Evolutionary conservation across 2,113 vertebrate species (phyloP).

Genomic region (Perca flavescens): DNA sequence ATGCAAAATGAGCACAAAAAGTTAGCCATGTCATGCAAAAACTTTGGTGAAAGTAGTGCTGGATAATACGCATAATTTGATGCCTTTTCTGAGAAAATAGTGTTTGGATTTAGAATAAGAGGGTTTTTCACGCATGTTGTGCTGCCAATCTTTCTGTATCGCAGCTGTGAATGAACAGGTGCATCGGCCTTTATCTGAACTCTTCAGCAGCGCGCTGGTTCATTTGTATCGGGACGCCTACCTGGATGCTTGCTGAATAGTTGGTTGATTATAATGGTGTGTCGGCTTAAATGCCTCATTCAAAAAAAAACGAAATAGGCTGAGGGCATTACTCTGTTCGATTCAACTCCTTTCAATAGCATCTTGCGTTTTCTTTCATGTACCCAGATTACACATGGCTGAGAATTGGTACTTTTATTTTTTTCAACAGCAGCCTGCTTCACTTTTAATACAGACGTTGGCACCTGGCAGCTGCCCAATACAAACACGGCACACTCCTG

Average conservation of each 20-base stretch:
- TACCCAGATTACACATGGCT: neutral
- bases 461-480: slow-evolving; percentile 32
- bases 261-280: slow-evolving; percentile 43
- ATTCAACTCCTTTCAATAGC: slow-evolving; percentile 13
- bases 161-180: slow-evolving; percentile 14
- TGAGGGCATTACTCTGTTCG: slow-evolving; percentile 12
- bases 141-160: neutral
- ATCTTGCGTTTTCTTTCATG: slow-evolving; percentile 40
- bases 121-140: neutral
- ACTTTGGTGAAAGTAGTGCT: neutral
- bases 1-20: neutral
- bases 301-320: neutral
- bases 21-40: neutral
- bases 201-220: neutral
- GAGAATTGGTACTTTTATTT: neutral
- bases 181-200: slow-evolving; percentile 7
- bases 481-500: neutral
- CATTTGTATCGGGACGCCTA: slow-evolving; percentile 24
- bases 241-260: slow-evolving; percentile 40
- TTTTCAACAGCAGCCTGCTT: neutral
- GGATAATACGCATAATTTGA: neutral
- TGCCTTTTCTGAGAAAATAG: neutral
- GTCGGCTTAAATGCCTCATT: slow-evolving; percentile 42
- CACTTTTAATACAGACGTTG: neutral
- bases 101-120: neutral